Evolutionary conservation across 2,888 invertebrate species (phyloP), one percentile per base, ranked within the genome.

Genomic region (Chrysotoxum bicinctum): DNA sequence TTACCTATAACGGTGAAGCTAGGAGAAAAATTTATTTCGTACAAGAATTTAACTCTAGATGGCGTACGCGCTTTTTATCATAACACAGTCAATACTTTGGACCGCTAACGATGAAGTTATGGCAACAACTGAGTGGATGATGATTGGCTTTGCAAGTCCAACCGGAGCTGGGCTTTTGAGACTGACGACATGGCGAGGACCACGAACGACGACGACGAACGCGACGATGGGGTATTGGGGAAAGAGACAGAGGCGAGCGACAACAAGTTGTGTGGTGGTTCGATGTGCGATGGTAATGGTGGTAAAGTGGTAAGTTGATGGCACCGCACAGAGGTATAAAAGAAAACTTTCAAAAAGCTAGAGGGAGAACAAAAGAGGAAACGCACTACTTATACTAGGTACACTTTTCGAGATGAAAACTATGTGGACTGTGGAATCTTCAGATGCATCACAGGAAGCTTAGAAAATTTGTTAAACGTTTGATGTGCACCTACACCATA

Each of bases 101-200:
- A 84, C 84, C 84, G 72, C 40, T 80, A 72, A 80, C 84, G 79
- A 80, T 80, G 84, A 84, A 80, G 84, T 80, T 80, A 80, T 80
- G 75, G 84, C 52, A 79, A 84, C 84, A 76, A 84, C 84, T 84
- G 80, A 84, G 80, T 80, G 66, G 70, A 80, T 68, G 70, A 80
- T 68, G 80, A 84, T 80, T 72, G 60, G 60, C 68, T 84, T 75
- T 68, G 66, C 54, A 72, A 80, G 72, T 76, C 70, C 60, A 75
- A 70, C 66, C 72, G 70, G 66, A 80, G 84, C 80, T 84, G 75
- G 72, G 69, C 70, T 72, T 64, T 58, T 64, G 19, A 45, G 30
- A 64, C 30, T 19, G 64, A 50, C 23, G 23, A 50, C 23, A 19
- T 19, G n/a, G n/a, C 26, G 16, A 69, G 48, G 75, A 70, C 50